A percentile compares a stretch with the other conserved stretches of the same genome.
phyloP scores from a whole-genome alignment of 2,888 invertebrate genomes.

The Platycheirus albimanus region DNA sequence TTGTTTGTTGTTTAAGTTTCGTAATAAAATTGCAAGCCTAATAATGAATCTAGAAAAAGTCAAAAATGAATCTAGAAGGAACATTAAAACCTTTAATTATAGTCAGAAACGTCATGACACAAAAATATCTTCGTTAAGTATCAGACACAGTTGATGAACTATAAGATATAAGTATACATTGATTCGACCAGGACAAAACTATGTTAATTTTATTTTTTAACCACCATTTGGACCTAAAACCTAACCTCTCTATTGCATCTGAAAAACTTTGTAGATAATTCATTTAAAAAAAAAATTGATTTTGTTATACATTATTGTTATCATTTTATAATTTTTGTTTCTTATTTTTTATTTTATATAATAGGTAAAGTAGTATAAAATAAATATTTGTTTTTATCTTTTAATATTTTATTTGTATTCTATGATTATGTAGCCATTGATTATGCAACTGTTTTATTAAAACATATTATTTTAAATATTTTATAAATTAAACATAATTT shows the following conservation, averaged over 20 bases:
- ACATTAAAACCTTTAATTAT: too few species aligned
- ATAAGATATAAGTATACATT: too few species aligned
- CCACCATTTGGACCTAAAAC: too few species aligned
- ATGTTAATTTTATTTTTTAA: too few species aligned
- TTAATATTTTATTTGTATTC: constrained; percentile 39
- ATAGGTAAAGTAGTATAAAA: constrained; percentile 30
- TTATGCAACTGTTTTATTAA: constrained; percentile 47
- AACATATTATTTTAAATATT: constrained; percentile 53
- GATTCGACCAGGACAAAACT: too few species aligned
- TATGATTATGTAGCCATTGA: constrained; percentile 47
- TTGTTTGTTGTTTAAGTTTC: too few species aligned
- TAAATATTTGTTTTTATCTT: constrained; percentile 40
- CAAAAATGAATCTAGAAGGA: too few species aligned
- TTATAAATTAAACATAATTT: constrained; percentile 59
- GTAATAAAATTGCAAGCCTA: too few species aligned
- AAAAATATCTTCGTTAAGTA: too few species aligned
- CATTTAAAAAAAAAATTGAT: not conserved
- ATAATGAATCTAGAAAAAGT: too few species aligned
- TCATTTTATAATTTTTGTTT: constrained; percentile 14
- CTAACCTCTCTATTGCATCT: constrained; percentile 22
- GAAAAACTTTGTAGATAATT: constrained; percentile 54
- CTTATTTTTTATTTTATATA: not conserved
- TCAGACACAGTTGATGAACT: too few species aligned
- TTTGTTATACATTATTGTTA: constrained; percentile 11
- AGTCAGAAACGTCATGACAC: too few species aligned